Conservation (phyloP, 2,113 vertebrate species). For the Anguilla japonica region DNA sequence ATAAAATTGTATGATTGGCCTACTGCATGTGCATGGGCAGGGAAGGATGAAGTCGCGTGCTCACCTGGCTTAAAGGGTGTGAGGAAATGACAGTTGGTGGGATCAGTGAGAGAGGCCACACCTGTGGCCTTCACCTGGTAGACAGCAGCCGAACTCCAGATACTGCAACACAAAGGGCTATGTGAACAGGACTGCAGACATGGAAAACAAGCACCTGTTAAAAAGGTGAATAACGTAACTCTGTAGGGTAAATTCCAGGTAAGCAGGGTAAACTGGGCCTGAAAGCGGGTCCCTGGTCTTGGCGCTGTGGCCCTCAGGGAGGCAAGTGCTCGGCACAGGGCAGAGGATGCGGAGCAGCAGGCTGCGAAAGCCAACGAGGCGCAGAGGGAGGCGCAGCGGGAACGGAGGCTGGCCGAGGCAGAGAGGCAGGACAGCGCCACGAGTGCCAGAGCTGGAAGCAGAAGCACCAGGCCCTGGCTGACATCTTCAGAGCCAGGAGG, state of each 20-base stretch:
- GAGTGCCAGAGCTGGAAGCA: constrained; percentile 65
- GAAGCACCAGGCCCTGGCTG: constrained; percentile 56
- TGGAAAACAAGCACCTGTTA: too few relatives aligned
- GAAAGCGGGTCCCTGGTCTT: background rate
- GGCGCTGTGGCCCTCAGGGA: constrained; percentile 50
- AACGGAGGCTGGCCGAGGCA: constrained; percentile 49
- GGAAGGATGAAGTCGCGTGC: too few relatives aligned
- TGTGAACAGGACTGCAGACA: too few relatives aligned
- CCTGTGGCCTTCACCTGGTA: too few relatives aligned
- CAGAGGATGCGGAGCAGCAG: constrained; percentile 55
- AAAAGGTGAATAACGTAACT: too few relatives aligned
- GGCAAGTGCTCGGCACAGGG: constrained; percentile 47
- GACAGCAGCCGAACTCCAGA: too few relatives aligned
- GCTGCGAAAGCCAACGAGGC: constrained; percentile 48
- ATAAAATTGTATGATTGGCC: too few relatives aligned
- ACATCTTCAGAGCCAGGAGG: constrained; percentile 59
- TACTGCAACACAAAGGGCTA: too few relatives aligned
- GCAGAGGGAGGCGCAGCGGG: constrained; percentile 58
- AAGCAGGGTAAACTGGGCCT: background rate
- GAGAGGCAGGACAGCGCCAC: constrained; percentile 57
- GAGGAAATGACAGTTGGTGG: too few relatives aligned
- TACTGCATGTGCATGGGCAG: too few relatives aligned
- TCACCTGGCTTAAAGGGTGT: too few relatives aligned
- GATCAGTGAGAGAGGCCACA: too few relatives aligned
- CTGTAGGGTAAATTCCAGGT: background rate